These are phyloP conservation scores for Aurelia aurita DNA, from an alignment of 30 jellyfish, hydroid and myxozoan species.

Conservation along the genomic window DNA sequence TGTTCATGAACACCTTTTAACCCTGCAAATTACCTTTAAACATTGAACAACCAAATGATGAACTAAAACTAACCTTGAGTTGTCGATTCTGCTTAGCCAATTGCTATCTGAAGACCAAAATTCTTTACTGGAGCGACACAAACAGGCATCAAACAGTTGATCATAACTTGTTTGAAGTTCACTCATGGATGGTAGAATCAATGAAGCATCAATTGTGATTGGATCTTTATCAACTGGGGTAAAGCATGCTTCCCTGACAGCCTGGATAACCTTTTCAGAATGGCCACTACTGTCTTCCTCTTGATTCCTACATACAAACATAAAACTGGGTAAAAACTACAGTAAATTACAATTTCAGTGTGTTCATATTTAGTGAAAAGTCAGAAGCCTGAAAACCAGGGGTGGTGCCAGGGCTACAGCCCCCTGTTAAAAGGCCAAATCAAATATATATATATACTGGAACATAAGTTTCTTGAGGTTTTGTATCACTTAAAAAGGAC, in stretches of 20 bases:
- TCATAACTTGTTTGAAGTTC: conserved; percentile 72
- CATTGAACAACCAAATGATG: neutral
- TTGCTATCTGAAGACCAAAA: conserved; percentile 86
- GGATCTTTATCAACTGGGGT: conserved; percentile 39
- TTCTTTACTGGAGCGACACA: conserved; percentile 76
- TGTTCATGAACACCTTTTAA: no score
- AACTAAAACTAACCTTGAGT: conserved; percentile 72
- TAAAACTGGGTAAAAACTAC: neutral
- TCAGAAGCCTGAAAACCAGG: no score
- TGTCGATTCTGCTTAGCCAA: conserved; percentile 82
- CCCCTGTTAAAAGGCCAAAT: no score
- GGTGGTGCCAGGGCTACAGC: no score
- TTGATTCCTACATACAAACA: conserved; percentile 17
- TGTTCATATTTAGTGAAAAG: no score
- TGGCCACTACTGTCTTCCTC: conserved; percentile 64
- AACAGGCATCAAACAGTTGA: conserved; percentile 57
- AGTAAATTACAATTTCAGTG: neutral
- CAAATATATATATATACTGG: no score
- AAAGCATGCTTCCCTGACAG: conserved; percentile 23
- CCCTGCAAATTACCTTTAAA: no score
- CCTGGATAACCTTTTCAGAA: conserved; percentile 34
- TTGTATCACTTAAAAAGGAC: no score
- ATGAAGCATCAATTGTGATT: conserved; percentile 54
- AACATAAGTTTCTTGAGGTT: no score
- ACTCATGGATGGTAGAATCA: conserved; percentile 64